Percentiles rank a stretch among this genome's conserved stretches.
phyloP scores from a whole-genome alignment of 1,140 invertebrate genomes.

The Drosophila bocqueti region DNA sequence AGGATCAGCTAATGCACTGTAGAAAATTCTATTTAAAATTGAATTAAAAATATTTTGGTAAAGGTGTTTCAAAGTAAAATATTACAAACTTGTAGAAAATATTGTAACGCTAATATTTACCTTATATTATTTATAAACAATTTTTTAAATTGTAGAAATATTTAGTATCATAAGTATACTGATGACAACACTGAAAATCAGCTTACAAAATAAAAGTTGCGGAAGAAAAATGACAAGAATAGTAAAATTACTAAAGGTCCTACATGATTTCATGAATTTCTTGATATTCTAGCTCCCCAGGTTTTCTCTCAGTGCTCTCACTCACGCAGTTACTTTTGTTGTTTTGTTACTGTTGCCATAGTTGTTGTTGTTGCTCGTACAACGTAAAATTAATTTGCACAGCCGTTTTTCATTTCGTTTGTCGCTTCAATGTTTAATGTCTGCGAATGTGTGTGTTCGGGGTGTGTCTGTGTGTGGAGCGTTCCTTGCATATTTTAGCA shows the following conservation, averaged over 20 bases:
- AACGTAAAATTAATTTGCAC: constrained; percentile 80
- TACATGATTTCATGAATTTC: no score
- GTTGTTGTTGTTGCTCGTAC: constrained; percentile 66
- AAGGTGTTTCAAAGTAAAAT: no score
- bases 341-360: constrained; percentile 45
- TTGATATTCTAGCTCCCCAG: accelerated
- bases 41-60: not conserved
- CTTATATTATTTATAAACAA: no score
- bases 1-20: constrained; percentile 17
- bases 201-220: no score
- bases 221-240: no score
- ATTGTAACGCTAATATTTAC: no score
- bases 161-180: no score
- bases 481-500: constrained; percentile 80
- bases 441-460: constrained; percentile 28
- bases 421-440: constrained; percentile 74
- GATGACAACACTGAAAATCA: no score
- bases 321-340: constrained; percentile 57
- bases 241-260: no score
- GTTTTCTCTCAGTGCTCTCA: constrained; percentile 31
- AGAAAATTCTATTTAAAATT: not conserved
- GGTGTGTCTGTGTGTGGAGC: constrained; percentile 49
- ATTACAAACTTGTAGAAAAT: no score
- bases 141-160: no score
- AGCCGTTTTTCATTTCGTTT: constrained; percentile 79